phyloP scores from a whole-genome alignment of 2,888 invertebrate species.

The Parasteatoda lunata region DNA sequence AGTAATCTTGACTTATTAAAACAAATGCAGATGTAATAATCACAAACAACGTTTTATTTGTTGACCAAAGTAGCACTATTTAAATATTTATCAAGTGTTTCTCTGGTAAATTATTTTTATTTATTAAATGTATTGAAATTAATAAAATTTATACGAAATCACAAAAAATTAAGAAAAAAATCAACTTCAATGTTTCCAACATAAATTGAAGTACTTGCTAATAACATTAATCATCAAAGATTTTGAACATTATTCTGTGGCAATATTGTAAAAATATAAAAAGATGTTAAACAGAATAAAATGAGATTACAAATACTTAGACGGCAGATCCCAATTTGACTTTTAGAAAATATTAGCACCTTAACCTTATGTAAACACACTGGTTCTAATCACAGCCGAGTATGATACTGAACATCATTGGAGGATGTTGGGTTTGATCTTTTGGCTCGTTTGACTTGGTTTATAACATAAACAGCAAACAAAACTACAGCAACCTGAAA shows the following conservation, averaged over 20 bases:
- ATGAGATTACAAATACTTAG: neutral
- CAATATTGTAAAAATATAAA: no score
- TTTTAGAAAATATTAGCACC: no score
- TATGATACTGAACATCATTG: constrained; percentile 66
- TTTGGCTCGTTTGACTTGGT: constrained; percentile 61
- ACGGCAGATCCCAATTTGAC: no score
- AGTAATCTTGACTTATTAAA: no score
- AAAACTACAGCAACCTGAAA: constrained; percentile 56
- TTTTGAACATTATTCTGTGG: no score
- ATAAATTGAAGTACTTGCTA: no score
- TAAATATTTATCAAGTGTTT: no score
- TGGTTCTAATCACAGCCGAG: constrained; percentile 31
- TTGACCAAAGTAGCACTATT: no score
- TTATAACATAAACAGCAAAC: constrained; percentile 64
- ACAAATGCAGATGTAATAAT: no score
- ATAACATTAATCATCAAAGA: no score
- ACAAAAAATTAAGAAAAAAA: neutral
- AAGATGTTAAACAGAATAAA: no score
- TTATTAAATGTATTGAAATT: neutral
- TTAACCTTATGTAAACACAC: neutral
- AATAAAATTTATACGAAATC: neutral
- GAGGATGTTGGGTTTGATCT: constrained; percentile 58
- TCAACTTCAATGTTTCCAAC: neutral
- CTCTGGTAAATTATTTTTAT: neutral
- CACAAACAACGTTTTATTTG: no score